These are phyloP conservation scores for Tenthredo livida DNA, from an alignment of 2,888 invertebrate species.

Conservation along the genomic window DNA sequence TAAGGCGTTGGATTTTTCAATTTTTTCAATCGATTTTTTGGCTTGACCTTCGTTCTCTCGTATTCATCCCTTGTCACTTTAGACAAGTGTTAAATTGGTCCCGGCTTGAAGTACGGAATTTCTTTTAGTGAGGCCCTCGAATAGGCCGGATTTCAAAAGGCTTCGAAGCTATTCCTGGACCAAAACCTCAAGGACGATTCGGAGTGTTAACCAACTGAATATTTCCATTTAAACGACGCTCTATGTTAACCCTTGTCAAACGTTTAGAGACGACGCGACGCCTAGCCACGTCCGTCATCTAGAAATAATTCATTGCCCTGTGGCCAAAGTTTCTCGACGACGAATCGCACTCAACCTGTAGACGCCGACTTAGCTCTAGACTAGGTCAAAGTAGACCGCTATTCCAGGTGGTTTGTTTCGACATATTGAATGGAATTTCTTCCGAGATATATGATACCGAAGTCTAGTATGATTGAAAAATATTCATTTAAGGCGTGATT, in stretches of 20 bases:
- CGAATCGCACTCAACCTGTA: background rate
- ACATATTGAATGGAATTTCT: background rate
- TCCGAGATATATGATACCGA: background rate
- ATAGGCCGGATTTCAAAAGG: background rate
- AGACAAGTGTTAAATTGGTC: background rate
- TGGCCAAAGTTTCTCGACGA: slow-evolving; percentile 9
- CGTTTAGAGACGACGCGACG: background rate
- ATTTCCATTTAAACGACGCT: slow-evolving; percentile 39
- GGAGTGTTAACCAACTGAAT: slow-evolving; percentile 27
- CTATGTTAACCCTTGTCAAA: slow-evolving; percentile 36
- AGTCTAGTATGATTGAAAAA: background rate
- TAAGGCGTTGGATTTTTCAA: background rate
- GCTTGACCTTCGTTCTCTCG: too few species aligned
- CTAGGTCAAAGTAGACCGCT: background rate
- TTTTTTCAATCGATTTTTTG: background rate
- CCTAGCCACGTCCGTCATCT: slow-evolving; percentile 9
- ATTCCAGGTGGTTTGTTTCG: background rate
- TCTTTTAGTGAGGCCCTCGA: slow-evolving; percentile 1
- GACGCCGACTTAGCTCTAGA: background rate
- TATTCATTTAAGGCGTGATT: background rate
- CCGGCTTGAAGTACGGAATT: background rate
- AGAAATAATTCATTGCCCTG: slow-evolving; percentile 39
- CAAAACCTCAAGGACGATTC: background rate
- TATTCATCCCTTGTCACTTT: background rate
- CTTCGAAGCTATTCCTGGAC: background rate